Evolutionary conservation across 2,888 invertebrate species (phyloP).

Genomic region (Brenthis hecate): DNA sequence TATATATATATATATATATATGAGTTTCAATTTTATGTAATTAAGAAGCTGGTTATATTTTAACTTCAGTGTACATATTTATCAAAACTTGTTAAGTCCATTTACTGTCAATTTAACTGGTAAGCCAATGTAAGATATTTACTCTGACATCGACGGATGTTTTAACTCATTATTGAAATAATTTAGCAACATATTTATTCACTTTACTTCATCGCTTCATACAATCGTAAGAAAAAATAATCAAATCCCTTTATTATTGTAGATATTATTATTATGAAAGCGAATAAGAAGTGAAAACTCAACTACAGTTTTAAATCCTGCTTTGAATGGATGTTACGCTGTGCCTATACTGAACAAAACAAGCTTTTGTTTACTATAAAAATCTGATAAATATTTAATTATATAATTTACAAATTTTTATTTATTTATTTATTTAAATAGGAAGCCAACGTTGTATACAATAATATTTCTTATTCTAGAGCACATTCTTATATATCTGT

Average conservation of each 20-base stretch:
- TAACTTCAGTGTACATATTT: slow-evolving; percentile 9
- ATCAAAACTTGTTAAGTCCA: slow-evolving; percentile 14
- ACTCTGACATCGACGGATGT: slow-evolving; percentile 1
- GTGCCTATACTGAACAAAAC: neutral
- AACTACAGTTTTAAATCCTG: neutral
- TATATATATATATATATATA: neutral
- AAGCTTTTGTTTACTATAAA: no score
- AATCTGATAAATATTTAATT: no score
- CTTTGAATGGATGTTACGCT: neutral
- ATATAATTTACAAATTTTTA: no score
- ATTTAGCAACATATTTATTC: neutral
- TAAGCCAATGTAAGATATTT: slow-evolving; percentile 13
- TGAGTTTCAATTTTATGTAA: slow-evolving; percentile 15
- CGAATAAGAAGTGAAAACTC: slow-evolving; percentile 16
- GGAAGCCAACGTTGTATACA: no score
- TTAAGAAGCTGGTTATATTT: slow-evolving; percentile 13
- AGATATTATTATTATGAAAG: slow-evolving; percentile 8
- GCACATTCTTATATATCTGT: no score
- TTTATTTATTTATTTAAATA: no score
- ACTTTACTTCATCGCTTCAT: neutral
- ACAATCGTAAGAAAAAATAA: slow-evolving; percentile 6
- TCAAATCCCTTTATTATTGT: neutral
- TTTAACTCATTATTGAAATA: slow-evolving; percentile 6
- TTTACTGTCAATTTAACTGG: slow-evolving; percentile 18
- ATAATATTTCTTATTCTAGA: no score